Conservation (phyloP, 2,797 vertebrate genomes). For the Epinephelus coioides region DNA sequence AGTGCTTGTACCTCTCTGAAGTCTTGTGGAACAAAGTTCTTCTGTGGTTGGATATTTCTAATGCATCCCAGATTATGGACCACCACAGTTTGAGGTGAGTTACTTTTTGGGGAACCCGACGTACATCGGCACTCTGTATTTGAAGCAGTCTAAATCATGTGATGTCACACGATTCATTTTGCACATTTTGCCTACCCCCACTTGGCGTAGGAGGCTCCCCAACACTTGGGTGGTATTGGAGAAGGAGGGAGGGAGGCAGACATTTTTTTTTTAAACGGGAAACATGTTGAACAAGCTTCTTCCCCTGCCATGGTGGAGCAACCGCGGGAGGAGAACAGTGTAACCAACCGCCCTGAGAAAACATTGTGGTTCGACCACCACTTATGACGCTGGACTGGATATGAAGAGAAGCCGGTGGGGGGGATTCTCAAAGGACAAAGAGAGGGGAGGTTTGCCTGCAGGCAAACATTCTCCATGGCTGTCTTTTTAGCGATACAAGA, state of each 20-base stretch:
- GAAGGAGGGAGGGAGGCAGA: constrained; percentile 63
- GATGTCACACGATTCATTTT: constrained; percentile 81
- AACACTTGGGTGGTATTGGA: constrained; percentile 87
- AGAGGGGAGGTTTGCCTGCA: constrained; percentile 36
- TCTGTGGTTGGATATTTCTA: constrained; percentile 66
- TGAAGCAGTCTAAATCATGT: constrained; percentile 84
- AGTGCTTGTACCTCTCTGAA: constrained; percentile 52
- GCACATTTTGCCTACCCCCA: constrained; percentile 61
- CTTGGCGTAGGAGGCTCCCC: constrained; percentile 68
- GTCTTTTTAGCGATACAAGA: constrained; percentile 41
- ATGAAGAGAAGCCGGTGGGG: constrained; percentile 69
- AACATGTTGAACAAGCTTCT: constrained; percentile 89
- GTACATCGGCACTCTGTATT: constrained; percentile 73
- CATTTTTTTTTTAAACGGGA: constrained; percentile 76
- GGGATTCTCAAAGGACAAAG: constrained; percentile 69
- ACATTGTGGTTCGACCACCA: constrained; percentile 88
- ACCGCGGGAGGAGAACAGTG: constrained; percentile 85
- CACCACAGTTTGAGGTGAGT: constrained; percentile 74
- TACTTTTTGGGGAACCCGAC: constrained; percentile 54
- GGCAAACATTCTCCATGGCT: constrained; percentile 33
- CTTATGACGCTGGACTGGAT: constrained; percentile 82
- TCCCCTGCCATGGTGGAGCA: constrained; percentile 82
- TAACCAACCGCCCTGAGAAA: constrained; percentile 85
- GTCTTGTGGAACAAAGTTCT: constrained; percentile 55
- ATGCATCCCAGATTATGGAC: constrained; percentile 77